Evolutionary conservation across 2,888 invertebrate species (phyloP), one percentile per base, ranked within the genome.

Genomic region (Lypha dubia): DNA sequence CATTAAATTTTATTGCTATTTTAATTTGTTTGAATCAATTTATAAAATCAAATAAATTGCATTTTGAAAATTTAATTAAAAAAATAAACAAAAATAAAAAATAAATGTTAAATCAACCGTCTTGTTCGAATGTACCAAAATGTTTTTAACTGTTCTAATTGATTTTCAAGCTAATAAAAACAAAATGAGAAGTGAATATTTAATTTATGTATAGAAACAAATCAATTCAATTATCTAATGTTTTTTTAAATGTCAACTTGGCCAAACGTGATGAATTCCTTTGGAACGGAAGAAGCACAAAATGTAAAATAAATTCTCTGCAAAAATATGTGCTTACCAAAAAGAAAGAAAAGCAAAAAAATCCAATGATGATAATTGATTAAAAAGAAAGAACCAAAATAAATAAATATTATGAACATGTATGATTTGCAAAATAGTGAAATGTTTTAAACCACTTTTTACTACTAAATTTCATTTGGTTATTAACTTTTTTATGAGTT

Each of bases 231-330:
- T 83, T 74, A 79, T 56, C 67, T 62, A 73, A 73, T 63, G 35
- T 82, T 65, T 83, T 79, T 75, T 67, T 28, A 79, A 79, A 80
- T 44, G 51, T 88, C 87, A 88, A 88, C 86, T 65, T 85, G 80
- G 80, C 76, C 63, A 86, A 84, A 49, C 70, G 67, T 68, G 77
- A 71, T 83, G 86, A 83, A 79, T 85, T 70, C 65, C n/a, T 46
- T 24, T 22, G n/a, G 32, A 41, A 32, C 51, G 58, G 17, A 49
- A 38, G 22, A n/a, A n/a, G n/a, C n/a, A n/a, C n/a, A 24, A 24
- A 41, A 32, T 35, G 20, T 0, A 17, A 41, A 38, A 49, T 28
- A 60, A 51, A 60, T 46, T 22, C 15, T 1, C 9, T 68, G 3
- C 3, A 17, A 60, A 76, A 77, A 68, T 41, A 60, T 77, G 51